Evolutionary conservation across 2,797 vertebrate species (phyloP).

Genomic region (Phylloscopus collybita): DNA sequence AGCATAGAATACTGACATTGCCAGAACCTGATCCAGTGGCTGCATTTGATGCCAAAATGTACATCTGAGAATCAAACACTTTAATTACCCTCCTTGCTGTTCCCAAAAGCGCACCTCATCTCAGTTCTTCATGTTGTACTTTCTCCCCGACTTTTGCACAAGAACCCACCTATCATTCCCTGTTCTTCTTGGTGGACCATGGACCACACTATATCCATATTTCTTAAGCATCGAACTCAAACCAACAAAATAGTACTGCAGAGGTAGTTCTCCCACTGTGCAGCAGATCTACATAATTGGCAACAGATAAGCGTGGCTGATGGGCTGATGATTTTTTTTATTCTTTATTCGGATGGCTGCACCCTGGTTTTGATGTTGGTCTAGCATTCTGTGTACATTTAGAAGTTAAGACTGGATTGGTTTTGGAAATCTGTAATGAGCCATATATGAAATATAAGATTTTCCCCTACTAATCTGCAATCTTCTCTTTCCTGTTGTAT

Average conservation of each 20-base stretch:
- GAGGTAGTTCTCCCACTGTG: neutral
- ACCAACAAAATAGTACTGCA: neutral
- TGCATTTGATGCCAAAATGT: neutral
- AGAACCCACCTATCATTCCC: neutral
- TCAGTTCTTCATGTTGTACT: neutral
- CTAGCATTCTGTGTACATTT: neutral
- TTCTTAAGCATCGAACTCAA: neutral
- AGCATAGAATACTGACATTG: neutral
- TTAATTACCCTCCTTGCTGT: neutral
- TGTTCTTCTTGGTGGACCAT: neutral
- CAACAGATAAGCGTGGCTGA: neutral
- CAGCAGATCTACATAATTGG: neutral
- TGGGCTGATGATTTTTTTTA: neutral
- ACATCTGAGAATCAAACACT: neutral
- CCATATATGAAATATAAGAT: neutral
- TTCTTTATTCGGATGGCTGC: neutral
- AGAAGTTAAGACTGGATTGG: neutral
- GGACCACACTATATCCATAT: neutral
- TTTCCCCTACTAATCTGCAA: neutral
- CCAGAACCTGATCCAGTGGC: neutral
- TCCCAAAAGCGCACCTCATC: neutral
- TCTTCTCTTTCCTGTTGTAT: conserved; percentile 29
- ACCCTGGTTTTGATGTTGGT: neutral
- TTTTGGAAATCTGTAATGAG: neutral
- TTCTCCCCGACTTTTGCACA: neutral